These are phyloP conservation scores for Clytia hemisphaerica DNA, from an alignment of 30 jellyfish, hydroid and myxozoan species.

Conservation along the genomic window DNA sequence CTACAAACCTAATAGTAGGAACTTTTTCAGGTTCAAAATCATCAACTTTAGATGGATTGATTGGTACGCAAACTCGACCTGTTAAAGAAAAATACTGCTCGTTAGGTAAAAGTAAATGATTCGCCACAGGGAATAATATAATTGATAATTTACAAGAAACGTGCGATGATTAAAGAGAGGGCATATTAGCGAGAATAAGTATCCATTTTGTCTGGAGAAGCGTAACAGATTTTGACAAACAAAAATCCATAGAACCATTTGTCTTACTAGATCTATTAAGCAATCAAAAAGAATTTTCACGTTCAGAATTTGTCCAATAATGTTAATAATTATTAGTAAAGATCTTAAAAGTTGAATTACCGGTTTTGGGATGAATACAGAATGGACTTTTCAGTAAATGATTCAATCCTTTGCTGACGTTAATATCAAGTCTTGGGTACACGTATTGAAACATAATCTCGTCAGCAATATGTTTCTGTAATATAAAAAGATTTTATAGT, in stretches of 20 bases:
- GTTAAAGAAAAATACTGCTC: not conserved
- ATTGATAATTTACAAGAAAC: too few species aligned
- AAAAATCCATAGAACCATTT: too few species aligned
- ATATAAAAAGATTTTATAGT: not conserved
- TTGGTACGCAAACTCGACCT: conserved; percentile 91
- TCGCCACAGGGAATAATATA: too few species aligned
- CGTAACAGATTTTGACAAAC: too few species aligned
- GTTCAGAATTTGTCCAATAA: too few species aligned
- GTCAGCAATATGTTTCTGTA: conserved; percentile 48
- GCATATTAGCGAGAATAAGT: too few species aligned
- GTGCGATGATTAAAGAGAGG: too few species aligned
- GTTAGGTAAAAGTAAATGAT: not conserved
- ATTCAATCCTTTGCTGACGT: conserved; percentile 95
- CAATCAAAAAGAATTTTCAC: not conserved
- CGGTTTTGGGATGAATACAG: conserved; percentile 98
- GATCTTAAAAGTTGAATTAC: conserved; percentile 4
- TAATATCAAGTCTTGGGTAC: conserved; percentile 92
- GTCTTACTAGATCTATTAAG: not conserved
- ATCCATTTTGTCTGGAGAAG: too few species aligned
- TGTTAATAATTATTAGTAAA: not conserved
- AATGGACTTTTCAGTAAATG: conserved; percentile 96
- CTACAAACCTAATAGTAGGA: conserved; percentile 74
- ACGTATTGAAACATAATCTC: conserved; percentile 94
- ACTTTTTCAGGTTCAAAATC: conserved; percentile 77
- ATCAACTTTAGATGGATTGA: conserved; percentile 53